Evolutionary conservation across 2,888 invertebrate species (phyloP), one percentile per base, ranked within the genome.

Genomic region (Idaea aversata): DNA sequence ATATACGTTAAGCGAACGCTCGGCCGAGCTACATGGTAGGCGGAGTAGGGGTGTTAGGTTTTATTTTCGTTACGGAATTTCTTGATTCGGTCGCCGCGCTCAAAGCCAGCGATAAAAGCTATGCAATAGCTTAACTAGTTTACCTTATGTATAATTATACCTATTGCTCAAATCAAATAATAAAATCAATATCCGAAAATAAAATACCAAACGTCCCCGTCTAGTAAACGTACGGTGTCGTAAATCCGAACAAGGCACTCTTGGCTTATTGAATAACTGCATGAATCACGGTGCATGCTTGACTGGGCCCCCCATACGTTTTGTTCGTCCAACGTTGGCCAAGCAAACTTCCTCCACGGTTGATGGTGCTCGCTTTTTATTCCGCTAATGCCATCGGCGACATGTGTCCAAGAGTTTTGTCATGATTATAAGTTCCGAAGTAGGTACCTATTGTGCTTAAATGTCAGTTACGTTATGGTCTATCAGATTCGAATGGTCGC

Each of bases 251-350:
- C 80, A 80, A 71, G 77, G 74, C 75, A 74, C 73, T 75, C 75
- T 78, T 78, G 82, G 84, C 78, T 89, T 90, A 91, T 91, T 89
- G 87, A 90, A 91, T 91, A 88, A 89, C 85, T 86, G 88, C 86
- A 88, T 90, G 91, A 91, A 85, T 90, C 90, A 91, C 87, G 82
- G 77, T 78, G 75, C 82, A 87, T 83, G 90, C 85, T 86, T 77
- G 85, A 81, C 76, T 85, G 88, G 75, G 62, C 75, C 72, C 87
- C 87, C 90, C 69, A 86, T 88, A 87, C 86, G 87, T 82, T 84
- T 80, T 83, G 85, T 80, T 79, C 76, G 77, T 70, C 75, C 72
- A 73, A 70, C 76, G 76, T 73, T 72, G 68, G 72, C 61, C 67
- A 61, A 69, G 66, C 64, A 72, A 75, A 72, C 71, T 70, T 71